phyloP scores from a whole-genome alignment of 2,888 invertebrate genomes.

The Theodoxus fluviatilis region DNA sequence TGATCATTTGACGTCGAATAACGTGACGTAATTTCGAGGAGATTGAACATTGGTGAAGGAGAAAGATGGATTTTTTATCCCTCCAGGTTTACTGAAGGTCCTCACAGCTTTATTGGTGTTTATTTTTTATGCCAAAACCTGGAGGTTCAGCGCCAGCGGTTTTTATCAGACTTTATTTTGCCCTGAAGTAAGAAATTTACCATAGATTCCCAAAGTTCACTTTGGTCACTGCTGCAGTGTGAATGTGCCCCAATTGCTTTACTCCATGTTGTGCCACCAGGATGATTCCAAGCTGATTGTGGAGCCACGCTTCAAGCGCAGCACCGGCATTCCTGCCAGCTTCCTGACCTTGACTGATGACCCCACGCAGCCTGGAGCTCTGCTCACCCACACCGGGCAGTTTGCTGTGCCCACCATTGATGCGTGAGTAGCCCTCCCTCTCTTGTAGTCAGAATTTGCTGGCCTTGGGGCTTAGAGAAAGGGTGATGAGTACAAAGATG shows the following conservation, averaged over 20 bases:
- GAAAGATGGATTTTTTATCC: too few species aligned
- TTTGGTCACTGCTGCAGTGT: background rate
- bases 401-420: slow-evolving; percentile 89
- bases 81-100: too few species aligned
- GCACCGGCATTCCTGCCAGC: slow-evolving; percentile 96
- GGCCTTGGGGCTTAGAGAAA: too few species aligned
- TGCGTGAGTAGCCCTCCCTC: slow-evolving; percentile 72
- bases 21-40: too few species aligned
- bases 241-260: background rate
- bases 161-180: too few species aligned
- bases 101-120: background rate
- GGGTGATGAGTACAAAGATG: too few species aligned
- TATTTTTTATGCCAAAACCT: background rate
- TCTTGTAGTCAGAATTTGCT: too few species aligned
- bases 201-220: background rate
- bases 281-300: slow-evolving; percentile 23
- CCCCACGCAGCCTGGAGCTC: slow-evolving; percentile 86
- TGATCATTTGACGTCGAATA: too few species aligned
- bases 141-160: too few species aligned
- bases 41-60: too few species aligned
- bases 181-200: background rate
- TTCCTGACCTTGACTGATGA: slow-evolving; percentile 94
- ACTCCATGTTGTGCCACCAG: slow-evolving; percentile 14
- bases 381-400: slow-evolving; percentile 86
- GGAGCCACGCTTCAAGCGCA: slow-evolving; percentile 81